Conservation (phyloP, 1,140 invertebrate species). For the Cydia pomonella region DNA sequence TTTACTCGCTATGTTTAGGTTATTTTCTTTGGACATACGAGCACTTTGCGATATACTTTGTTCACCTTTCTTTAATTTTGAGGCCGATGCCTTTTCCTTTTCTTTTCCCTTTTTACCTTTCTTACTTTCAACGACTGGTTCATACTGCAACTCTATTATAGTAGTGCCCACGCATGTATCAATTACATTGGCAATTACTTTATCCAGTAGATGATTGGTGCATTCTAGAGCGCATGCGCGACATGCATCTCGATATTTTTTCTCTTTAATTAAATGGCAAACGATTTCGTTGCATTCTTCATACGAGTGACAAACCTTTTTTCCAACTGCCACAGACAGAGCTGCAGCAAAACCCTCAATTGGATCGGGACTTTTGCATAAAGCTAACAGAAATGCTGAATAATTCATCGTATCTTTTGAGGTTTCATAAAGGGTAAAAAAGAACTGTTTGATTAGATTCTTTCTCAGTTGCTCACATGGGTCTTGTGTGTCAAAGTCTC, state of each 20-base stretch:
- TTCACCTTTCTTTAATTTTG: slow-evolving; percentile 55
- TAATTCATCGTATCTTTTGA: slow-evolving; percentile 80
- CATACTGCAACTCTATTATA: slow-evolving; percentile 60
- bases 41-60: slow-evolving; percentile 47
- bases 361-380: slow-evolving; percentile 81
- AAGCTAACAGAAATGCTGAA: slow-evolving; percentile 81
- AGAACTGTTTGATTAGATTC: slow-evolving; percentile 76
- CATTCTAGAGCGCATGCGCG: slow-evolving; percentile 62
- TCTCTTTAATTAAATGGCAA: slow-evolving; percentile 63
- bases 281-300: slow-evolving; percentile 74
- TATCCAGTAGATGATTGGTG: slow-evolving; percentile 58
- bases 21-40: slow-evolving; percentile 57
- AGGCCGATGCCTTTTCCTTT: slow-evolving; percentile 36
- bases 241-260: slow-evolving; percentile 64
- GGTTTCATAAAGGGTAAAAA: slow-evolving; percentile 80
- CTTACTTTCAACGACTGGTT: slow-evolving; percentile 48
- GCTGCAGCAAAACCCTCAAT: slow-evolving; percentile 81
- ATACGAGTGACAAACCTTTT: slow-evolving; percentile 72
- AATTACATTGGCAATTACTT: slow-evolving; percentile 59
- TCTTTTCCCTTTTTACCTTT: slow-evolving; percentile 55
- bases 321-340: slow-evolving; percentile 80
- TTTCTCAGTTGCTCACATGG: slow-evolving; percentile 56
- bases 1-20: slow-evolving; percentile 36
- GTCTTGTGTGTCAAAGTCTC: slow-evolving; percentile 56
- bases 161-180: slow-evolving; percentile 63